Conservation (phyloP, 1,140 invertebrate species). For the Ooceraea biroi region DNA sequence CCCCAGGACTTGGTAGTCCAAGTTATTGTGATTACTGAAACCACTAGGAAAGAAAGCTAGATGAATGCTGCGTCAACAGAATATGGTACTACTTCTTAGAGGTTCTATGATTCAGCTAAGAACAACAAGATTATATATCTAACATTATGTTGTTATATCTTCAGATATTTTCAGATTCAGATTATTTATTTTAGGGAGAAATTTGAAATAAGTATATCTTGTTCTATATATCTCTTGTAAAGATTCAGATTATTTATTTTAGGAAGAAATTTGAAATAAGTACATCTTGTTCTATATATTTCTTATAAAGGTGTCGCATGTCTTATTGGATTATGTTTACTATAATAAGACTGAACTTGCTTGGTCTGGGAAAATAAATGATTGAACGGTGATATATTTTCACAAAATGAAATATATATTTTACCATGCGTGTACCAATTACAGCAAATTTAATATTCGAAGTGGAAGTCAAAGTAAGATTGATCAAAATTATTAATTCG, state of each 20-base stretch:
- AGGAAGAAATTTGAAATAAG: no score
- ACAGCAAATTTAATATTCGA: slow-evolving; percentile 91
- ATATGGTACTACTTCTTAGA: no score
- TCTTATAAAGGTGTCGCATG: not conserved
- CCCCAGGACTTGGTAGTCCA: no score
- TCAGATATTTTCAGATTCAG: no score
- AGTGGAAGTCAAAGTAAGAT: slow-evolving; percentile 98
- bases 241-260: no score
- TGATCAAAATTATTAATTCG: slow-evolving; percentile 98
- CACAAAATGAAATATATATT: slow-evolving; percentile 23
- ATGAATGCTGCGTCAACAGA: no score
- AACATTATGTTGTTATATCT: no score
- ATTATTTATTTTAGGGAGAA: no score
- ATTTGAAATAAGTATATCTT: not conserved
- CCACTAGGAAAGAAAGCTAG: no score
- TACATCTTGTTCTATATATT: slow-evolving; percentile 24
- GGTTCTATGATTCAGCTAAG: no score
- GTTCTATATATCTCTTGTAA: slow-evolving; percentile 26
- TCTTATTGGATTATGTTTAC: not conserved
- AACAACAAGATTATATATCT: no score
- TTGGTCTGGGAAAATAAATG: slow-evolving; percentile 1
- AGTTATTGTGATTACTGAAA: no score
- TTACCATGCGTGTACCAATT: slow-evolving; percentile 36
- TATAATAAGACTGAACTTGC: not conserved
- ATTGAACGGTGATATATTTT: slow-evolving; percentile 9